phyloP scores from a whole-genome alignment of 2,113 vertebrate species.

The Campylorhamphus procurvoides region DNA sequence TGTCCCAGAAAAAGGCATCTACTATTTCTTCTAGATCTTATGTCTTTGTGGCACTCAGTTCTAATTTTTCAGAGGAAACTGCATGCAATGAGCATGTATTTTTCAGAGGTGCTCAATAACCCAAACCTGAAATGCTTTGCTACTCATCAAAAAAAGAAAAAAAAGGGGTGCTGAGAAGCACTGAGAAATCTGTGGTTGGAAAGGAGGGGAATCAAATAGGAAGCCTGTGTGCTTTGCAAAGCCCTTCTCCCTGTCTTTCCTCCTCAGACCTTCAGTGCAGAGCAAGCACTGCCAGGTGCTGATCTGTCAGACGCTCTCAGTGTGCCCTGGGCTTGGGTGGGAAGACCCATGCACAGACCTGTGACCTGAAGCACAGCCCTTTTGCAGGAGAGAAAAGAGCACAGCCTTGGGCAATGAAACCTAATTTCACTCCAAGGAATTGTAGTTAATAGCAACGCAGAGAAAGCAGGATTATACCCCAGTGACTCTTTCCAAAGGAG shows the following conservation, averaged over 20 bases:
- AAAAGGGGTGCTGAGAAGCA: neutral
- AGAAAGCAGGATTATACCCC: conserved; percentile 7
- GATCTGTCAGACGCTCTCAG: neutral
- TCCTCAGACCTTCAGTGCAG: neutral
- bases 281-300: neutral
- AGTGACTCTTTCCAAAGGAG: neutral
- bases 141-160: neutral
- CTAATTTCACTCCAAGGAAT: conserved; percentile 33
- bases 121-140: neutral
- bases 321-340: conserved; percentile 42
- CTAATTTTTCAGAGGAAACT: neutral
- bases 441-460: conserved; percentile 1
- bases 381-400: conserved; percentile 17
- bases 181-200: neutral
- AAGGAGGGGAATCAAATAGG: neutral
- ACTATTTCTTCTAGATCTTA: neutral
- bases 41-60: neutral
- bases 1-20: neutral
- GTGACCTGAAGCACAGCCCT: conserved; percentile 33
- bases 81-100: neutral
- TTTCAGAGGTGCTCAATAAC: neutral
- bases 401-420: conserved; percentile 53
- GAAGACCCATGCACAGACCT: neutral
- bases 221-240: neutral
- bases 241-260: neutral